phyloP scores from a whole-genome alignment of 1,140 invertebrate genomes.

The Pseudachorutes palmiensis region DNA sequence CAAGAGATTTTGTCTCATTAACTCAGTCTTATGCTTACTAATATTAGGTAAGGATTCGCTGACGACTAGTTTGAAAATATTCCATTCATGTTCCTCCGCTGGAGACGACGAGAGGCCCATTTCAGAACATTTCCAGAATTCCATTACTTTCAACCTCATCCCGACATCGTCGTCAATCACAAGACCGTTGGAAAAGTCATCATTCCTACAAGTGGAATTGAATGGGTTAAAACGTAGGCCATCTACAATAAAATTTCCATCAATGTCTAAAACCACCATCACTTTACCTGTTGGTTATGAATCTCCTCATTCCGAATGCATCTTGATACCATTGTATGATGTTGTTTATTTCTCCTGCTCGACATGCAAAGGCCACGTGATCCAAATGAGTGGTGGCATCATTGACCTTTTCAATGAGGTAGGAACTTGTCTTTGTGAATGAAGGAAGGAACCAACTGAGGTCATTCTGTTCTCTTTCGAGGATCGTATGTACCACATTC shows the following conservation, averaged over 20 bases:
- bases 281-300: constrained; percentile 47
- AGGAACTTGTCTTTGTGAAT: constrained; percentile 36
- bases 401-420: neutral
- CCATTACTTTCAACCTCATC: constrained; percentile 46
- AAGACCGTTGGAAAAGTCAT: constrained; percentile 42
- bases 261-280: neutral
- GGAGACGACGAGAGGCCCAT: constrained; percentile 40
- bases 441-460: constrained; percentile 45
- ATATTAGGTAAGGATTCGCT: constrained; percentile 46
- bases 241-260: neutral
- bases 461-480: constrained; percentile 43
- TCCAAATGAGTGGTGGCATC: constrained; percentile 43
- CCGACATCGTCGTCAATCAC: constrained; percentile 43
- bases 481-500: constrained; percentile 48
- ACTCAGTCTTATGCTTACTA: constrained; percentile 38
- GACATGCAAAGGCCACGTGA: constrained; percentile 46
- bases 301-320: constrained; percentile 48
- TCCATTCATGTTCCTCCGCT: constrained; percentile 16
- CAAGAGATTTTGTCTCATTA: neutral
- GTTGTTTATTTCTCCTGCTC: constrained; percentile 41
- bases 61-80: constrained; percentile 46
- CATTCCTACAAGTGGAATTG: neutral
- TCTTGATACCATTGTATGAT: constrained; percentile 48
- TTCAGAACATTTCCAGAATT: constrained; percentile 51
- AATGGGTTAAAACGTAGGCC: neutral